These are phyloP conservation scores for Eurystomus gularis DNA, from an alignment of 2,113 vertebrate species.

Conservation along the genomic window DNA sequence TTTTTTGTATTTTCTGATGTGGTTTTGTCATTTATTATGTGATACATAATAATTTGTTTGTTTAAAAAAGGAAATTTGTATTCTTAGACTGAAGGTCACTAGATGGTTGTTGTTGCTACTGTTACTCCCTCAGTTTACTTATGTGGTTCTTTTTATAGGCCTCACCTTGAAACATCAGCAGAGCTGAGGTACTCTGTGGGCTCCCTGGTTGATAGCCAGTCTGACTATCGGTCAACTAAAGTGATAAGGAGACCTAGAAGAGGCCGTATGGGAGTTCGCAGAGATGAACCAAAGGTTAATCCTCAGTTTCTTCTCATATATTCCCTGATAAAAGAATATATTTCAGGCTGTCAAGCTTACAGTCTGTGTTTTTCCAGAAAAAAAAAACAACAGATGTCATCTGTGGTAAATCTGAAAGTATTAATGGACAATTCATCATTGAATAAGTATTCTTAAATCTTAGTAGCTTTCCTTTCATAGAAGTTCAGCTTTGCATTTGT, in stretches of 20 bases:
- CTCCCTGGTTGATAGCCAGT: conserved; percentile 91
- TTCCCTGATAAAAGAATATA: not conserved
- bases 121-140: not conserved
- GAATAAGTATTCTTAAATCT: not conserved
- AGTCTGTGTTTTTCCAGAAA: not conserved
- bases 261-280: conserved; percentile 86
- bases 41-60: not conserved
- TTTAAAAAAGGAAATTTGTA: not conserved
- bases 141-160: conserved; percentile 70
- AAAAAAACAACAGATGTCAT: not conserved
- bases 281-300: conserved; percentile 90
- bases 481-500: not conserved
- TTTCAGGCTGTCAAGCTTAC: not conserved
- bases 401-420: not conserved
- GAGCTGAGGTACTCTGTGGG: conserved; percentile 92
- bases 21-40: not conserved
- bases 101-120: not conserved
- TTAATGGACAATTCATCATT: not conserved
- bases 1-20: not conserved
- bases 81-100: not conserved
- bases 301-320: not conserved
- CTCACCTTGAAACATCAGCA: conserved; percentile 90
- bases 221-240: conserved; percentile 94
- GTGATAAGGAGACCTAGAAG: conserved; percentile 90
- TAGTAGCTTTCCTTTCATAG: not conserved